Base-by-base conservation (phyloP, 1,140 invertebrate species). In the Adoxophyes honmai region DNA sequence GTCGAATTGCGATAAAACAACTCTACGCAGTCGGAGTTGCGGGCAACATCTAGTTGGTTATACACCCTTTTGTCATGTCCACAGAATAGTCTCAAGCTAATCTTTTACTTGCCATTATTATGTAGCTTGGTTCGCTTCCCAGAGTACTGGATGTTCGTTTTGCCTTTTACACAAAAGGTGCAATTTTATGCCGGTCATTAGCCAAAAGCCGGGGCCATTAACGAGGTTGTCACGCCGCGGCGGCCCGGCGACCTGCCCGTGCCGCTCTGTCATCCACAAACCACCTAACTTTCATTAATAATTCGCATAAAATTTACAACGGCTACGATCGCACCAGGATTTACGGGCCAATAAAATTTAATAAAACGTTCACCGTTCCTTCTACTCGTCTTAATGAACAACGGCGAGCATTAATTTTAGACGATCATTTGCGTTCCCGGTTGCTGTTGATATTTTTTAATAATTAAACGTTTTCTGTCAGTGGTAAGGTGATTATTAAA, bases 401-500 rank as follows among this genome's bases (percentile, higher is more conserved):
- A 69, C 67, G 66, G 65, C 75, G 60, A 67, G 69, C 77, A 79
- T 83, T 64, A 79, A 78, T 81, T 73, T 60, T 62, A 62, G 52
- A 60, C 55, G 60, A 73, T 68, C 65, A 70, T 78, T 78, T 77
- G 74, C 78, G 60, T 80, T 78, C 81, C 78, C 82, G 84, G 82
- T 82, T 82, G 78, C 70, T 75, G 72, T 78, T 75, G 66, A 84
- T 83, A 78, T 81, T 86, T 83, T 86, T 78, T 78, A 75, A 68
- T 81, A 75, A 77, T 86, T 84, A 83, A 28, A 80, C 69, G 64
- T 70, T 64, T 75, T 70, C 53, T 48, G 42, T 48, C 48, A 65
- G 68, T 74, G 70, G 72, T 68, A 71, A 72, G 66, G 60, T 69
- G 60, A 75, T 85, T 79, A 78, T 74, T 75, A 77, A 67, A 75